Conservation (phyloP, 1,140 invertebrate genomes). For the Neodiprion virginianus region DNA sequence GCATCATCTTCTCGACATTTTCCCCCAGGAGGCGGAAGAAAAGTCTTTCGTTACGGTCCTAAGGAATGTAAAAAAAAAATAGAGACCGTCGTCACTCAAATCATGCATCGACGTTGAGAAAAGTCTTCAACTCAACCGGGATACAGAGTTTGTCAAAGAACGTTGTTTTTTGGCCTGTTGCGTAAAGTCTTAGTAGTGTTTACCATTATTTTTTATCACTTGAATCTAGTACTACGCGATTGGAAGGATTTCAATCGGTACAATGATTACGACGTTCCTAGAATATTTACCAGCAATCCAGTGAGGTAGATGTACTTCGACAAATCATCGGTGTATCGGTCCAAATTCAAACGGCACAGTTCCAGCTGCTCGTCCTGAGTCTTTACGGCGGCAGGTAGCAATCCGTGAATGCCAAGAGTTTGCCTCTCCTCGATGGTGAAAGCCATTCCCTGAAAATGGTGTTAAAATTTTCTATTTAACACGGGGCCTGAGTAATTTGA, state of each 20-base stretch:
- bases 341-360: slow-evolving; percentile 74
- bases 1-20: slow-evolving; percentile 88
- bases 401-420: slow-evolving; percentile 82
- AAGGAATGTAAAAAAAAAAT: slow-evolving; percentile 31
- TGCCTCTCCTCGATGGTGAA: slow-evolving; percentile 86
- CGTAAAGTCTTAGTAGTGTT: background rate
- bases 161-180: too few species aligned
- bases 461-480: background rate
- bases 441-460: slow-evolving; percentile 75
- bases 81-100: background rate
- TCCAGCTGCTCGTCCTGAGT: slow-evolving; percentile 84
- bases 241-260: too few species aligned
- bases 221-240: too few species aligned
- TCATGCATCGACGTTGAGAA: slow-evolving; percentile 14
- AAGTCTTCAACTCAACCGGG: slow-evolving; percentile 10
- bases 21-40: slow-evolving; percentile 93
- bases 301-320: slow-evolving; percentile 85
- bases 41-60: slow-evolving; percentile 89
- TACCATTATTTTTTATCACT: background rate
- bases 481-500: slow-evolving; percentile 1
- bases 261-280: background rate
- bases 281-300: slow-evolving; percentile 68
- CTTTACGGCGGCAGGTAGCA: slow-evolving; percentile 81
- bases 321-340: slow-evolving; percentile 74
- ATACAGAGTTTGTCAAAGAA: too few species aligned